A percentile compares a stretch with the other conserved stretches of the same genome.
Conservation (phyloP, 2,797 vertebrate genomes). For the Eurystomus glaucurus region DNA sequence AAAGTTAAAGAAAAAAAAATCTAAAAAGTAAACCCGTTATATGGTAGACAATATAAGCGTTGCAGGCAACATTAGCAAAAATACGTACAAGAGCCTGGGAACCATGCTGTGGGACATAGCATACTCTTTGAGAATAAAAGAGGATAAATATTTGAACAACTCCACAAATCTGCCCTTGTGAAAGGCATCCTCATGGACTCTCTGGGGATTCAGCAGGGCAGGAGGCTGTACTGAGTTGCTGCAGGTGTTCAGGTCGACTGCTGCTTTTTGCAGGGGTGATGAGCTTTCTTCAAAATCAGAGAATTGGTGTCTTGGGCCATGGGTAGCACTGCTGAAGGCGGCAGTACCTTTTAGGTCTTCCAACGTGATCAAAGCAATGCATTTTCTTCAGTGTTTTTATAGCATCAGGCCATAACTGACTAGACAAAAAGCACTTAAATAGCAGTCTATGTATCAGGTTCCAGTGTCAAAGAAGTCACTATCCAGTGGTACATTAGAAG, state of each 20-base stretch:
- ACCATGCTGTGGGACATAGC: not conserved
- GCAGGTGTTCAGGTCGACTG: accelerated
- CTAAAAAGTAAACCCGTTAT: not conserved
- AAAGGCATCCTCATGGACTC: not conserved
- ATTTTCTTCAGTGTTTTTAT: not conserved
- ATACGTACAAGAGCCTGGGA: not conserved
- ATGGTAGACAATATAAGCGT: not conserved
- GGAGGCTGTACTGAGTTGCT: not conserved
- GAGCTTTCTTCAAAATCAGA: not conserved
- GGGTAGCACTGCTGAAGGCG: not conserved
- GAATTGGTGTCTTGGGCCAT: not conserved
- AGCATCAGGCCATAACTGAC: not conserved
- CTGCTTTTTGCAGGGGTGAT: not conserved
- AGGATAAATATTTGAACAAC: not conserved
- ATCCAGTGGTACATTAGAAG: not conserved
- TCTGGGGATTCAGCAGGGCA: accelerated
- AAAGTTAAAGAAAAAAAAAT: not conserved
- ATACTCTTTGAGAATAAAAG: not conserved
- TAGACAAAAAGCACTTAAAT: not conserved
- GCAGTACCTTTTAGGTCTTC: not conserved
- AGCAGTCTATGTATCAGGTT: not conserved
- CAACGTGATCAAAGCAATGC: accelerated
- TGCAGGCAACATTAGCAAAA: not conserved
- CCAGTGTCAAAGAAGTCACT: not conserved
- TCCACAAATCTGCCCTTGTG: not conserved